Evolutionary conservation across 2,113 vertebrate species (phyloP).

Genomic region (Alaudala cheleensis): DNA sequence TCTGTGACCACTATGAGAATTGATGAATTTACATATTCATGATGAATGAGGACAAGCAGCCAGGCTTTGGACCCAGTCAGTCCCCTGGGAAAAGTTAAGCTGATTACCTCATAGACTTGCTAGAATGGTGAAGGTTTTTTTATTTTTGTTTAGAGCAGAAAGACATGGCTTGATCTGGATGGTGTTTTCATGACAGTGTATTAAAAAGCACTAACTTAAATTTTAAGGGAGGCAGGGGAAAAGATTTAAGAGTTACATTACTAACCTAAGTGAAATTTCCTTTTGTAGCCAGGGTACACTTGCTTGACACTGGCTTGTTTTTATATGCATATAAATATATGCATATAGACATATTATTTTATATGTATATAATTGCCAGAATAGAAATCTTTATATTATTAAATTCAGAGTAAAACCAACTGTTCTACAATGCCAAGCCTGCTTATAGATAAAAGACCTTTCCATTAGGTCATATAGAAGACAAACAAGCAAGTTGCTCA

Average conservation of each 20-base stretch:
- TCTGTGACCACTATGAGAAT: background rate
- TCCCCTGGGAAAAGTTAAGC: background rate
- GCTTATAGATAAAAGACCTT: background rate
- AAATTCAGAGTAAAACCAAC: background rate
- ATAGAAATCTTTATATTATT: background rate
- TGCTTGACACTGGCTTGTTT: background rate
- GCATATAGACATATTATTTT: background rate
- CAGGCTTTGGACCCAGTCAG: background rate
- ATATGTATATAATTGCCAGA: background rate
- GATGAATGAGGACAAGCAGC: background rate
- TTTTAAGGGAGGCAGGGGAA: background rate
- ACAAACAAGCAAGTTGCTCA: background rate
- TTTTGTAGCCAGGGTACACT: background rate
- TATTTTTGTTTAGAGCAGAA: background rate
- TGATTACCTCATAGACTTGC: background rate
- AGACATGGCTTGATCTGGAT: background rate
- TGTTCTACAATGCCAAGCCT: background rate
- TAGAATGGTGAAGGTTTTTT: background rate
- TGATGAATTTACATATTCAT: background rate
- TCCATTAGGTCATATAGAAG: background rate
- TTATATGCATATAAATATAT: background rate
- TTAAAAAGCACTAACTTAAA: background rate
- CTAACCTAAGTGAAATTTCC: background rate
- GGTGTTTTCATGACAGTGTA: background rate
- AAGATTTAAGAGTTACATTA: background rate